Evolutionary conservation across 2,888 invertebrate species (phyloP).

Genomic region (Leptarthrus brevirostris): DNA sequence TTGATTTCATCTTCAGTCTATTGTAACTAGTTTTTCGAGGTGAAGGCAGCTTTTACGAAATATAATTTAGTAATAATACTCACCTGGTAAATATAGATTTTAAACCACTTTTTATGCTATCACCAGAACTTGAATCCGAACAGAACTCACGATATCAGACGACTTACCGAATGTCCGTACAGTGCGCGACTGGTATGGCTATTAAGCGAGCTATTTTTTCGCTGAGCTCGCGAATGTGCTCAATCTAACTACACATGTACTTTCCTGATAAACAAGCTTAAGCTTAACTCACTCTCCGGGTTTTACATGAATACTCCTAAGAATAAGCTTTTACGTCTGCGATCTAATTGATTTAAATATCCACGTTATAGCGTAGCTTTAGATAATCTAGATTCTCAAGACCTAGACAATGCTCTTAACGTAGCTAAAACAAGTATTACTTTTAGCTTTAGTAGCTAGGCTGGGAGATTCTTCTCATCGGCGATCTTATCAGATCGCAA

Average conservation of each 20-base stretch:
- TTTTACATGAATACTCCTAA: no score
- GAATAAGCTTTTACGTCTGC: no score
- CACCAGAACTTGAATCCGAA: not conserved
- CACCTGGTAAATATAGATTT: not conserved
- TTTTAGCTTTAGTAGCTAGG: no score
- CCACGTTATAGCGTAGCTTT: no score
- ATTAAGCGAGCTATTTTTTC: not conserved
- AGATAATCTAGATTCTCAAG: no score
- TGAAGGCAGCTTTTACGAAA: not conserved
- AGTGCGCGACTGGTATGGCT: not conserved
- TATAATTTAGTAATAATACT: not conserved
- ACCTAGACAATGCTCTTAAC: no score
- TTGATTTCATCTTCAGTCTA: not conserved
- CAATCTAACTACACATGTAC: not conserved
- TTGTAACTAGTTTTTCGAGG: not conserved
- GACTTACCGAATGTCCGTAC: not conserved
- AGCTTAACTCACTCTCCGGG: constrained; percentile 9
- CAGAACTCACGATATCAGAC: not conserved
- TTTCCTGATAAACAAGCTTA: not conserved
- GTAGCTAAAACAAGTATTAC: no score
- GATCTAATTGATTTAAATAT: no score
- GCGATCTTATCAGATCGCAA: no score
- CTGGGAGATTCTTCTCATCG: no score
- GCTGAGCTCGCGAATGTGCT: not conserved
- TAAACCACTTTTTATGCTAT: not conserved